Evolutionary conservation across 2,113 vertebrate genomes (phyloP).

Genomic region (Pedetes capensis): DNA sequence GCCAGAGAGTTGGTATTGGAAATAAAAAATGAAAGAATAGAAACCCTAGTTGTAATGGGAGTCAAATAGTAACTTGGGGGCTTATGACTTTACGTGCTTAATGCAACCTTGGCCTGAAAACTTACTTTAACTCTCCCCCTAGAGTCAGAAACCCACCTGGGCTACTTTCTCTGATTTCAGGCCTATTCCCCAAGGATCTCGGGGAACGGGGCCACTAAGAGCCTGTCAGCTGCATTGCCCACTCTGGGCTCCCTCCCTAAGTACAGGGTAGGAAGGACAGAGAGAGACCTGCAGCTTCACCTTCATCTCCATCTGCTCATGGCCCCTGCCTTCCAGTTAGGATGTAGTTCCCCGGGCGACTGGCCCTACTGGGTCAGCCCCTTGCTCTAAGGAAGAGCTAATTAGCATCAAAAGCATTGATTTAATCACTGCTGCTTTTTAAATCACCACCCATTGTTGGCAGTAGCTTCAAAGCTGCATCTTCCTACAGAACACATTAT

Average conservation of each 20-base stretch:
- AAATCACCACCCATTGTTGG: not conserved
- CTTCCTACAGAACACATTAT: not conserved
- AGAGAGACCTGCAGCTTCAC: not conserved
- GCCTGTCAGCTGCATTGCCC: not conserved
- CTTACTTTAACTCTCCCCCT: not conserved
- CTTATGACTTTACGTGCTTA: not conserved
- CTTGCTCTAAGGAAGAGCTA: not conserved
- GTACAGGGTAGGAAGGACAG: too few species aligned
- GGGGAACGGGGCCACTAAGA: not conserved
- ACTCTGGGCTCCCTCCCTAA: accelerated
- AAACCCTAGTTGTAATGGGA: too few species aligned
- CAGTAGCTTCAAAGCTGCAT: not conserved
- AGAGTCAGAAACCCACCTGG: not conserved
- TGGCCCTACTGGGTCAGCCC: not conserved
- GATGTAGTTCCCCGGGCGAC: not conserved
- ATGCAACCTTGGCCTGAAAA: not conserved
- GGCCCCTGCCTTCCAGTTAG: not conserved
- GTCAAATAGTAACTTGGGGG: not conserved
- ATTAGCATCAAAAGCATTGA: not conserved
- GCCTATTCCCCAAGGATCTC: not conserved
- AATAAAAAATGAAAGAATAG: not conserved
- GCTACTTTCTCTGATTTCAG: not conserved
- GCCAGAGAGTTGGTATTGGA: not conserved
- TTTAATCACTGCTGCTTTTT: not conserved
- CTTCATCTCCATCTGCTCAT: not conserved